Percentiles rank a stretch among this genome's conserved stretches.
Evolutionary conservation across 2,113 vertebrate species (phyloP).

Genomic region (Apaloderma vittatum): DNA sequence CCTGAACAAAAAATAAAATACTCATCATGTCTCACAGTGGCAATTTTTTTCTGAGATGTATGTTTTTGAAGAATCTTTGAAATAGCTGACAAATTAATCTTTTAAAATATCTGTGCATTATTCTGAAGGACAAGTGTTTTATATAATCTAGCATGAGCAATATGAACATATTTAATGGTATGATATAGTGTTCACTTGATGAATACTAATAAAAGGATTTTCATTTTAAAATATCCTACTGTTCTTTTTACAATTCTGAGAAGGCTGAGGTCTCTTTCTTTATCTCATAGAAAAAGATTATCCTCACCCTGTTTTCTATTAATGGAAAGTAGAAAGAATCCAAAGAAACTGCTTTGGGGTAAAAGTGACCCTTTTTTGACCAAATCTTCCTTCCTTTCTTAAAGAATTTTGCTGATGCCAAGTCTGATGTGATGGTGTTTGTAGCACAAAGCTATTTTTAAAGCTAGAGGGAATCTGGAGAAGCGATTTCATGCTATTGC

Average conservation of each 20-base stretch:
- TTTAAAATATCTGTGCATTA: not conserved
- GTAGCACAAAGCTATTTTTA: slow-evolving; percentile 63
- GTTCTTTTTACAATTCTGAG: not conserved
- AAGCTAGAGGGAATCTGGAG: slow-evolving; percentile 42
- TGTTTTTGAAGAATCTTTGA: not conserved
- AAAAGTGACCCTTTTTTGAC: slow-evolving; percentile 47
- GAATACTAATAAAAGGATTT: not conserved
- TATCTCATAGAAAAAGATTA: not conserved
- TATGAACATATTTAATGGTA: not conserved
- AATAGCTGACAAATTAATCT: not conserved
- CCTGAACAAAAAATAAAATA: not conserved
- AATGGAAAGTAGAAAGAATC: not conserved
- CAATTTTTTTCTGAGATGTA: not conserved
- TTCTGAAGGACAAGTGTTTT: not conserved
- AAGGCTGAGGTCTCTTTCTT: not conserved
- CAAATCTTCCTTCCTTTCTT: slow-evolving; percentile 33
- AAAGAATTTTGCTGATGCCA: slow-evolving; percentile 23
- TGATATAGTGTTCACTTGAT: not conserved
- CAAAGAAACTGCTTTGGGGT: slow-evolving; percentile 18
- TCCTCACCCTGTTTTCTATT: not conserved
- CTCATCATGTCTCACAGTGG: not conserved
- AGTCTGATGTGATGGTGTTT: slow-evolving; percentile 39
- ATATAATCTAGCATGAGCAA: not conserved
- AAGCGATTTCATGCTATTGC: slow-evolving; percentile 43
- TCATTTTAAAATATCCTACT: not conserved